Percentiles rank a stretch among this genome's conserved stretches.
phyloP scores from a whole-genome alignment of 2,113 vertebrate genomes.

The Melanerpes formicivorus region DNA sequence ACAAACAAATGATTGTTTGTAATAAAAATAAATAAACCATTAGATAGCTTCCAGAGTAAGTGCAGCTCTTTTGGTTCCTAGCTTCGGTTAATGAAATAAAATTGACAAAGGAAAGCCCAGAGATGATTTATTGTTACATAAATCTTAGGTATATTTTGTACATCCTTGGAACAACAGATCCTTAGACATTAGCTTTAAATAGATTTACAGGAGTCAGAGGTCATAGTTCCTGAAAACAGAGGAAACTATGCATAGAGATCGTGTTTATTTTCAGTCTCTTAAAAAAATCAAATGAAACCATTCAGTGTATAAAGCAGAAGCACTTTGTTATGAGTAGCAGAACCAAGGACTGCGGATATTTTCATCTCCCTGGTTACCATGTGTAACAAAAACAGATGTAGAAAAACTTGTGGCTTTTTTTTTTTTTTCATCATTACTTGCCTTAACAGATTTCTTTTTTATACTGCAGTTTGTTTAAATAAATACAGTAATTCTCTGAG shows the following conservation, averaged over 20 bases:
- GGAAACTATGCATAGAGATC: conserved; percentile 72
- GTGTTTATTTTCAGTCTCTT: conserved; percentile 78
- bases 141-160: conserved; percentile 70
- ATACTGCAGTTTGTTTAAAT: conserved; percentile 36
- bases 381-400: conserved; percentile 67
- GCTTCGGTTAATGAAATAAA: conserved; percentile 59
- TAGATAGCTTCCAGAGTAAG: conserved; percentile 61
- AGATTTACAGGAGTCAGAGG: conserved; percentile 75
- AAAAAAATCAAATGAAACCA: conserved; percentile 70
- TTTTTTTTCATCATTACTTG: conserved; percentile 46
- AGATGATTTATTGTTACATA: conserved; percentile 58
- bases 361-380: conserved; percentile 64
- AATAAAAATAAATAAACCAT: conserved; percentile 63
- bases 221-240: conserved; percentile 75
- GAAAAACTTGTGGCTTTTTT: conserved; percentile 47
- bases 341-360: conserved; percentile 36
- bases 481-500: conserved; percentile 9
- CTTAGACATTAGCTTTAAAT: conserved; percentile 69
- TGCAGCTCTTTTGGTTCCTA: conserved; percentile 41
- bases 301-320: conserved; percentile 69
- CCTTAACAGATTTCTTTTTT: neutral
- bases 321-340: conserved; percentile 64
- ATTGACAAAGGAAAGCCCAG: conserved; percentile 48
- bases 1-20: conserved; percentile 51
- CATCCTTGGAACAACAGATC: conserved; percentile 66